Conservation (phyloP, 1,140 invertebrate genomes). For the Polypedilum pembai region DNA sequence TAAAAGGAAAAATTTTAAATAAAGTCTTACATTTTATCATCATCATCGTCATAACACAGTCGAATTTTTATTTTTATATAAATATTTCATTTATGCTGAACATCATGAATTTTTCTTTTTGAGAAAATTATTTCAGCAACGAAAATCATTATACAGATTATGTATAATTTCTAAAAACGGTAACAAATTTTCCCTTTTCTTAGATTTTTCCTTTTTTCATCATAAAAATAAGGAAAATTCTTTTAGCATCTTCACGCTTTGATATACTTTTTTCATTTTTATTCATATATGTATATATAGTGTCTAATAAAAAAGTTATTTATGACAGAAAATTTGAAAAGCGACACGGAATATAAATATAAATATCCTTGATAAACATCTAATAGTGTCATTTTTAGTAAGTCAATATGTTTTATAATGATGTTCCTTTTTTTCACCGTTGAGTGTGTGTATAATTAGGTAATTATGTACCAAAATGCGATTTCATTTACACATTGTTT, state of each 20-base stretch:
- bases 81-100: no score
- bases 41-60: no score
- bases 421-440: no score
- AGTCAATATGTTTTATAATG: no score
- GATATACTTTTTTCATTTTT: constrained; percentile 13
- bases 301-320: constrained; percentile 11
- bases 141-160: no score
- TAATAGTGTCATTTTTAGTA: not conserved
- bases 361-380: constrained; percentile 21
- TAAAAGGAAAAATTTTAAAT: no score
- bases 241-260: constrained; percentile 1
- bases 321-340: constrained; percentile 4
- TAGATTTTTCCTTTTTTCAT: not conserved
- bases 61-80: no score
- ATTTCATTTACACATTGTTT: no score
- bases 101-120: no score
- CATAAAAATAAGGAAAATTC: constrained; percentile 1
- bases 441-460: not conserved
- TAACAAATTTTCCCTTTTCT: not conserved
- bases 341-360: constrained; percentile 21
- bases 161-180: not conserved
- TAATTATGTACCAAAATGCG: no score
- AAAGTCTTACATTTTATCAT: no score
- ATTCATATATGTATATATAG: constrained; percentile 5
- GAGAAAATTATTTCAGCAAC: no score